Base-by-base conservation (phyloP, 2,888 invertebrate species). In the Eristalis intricaria region DNA sequence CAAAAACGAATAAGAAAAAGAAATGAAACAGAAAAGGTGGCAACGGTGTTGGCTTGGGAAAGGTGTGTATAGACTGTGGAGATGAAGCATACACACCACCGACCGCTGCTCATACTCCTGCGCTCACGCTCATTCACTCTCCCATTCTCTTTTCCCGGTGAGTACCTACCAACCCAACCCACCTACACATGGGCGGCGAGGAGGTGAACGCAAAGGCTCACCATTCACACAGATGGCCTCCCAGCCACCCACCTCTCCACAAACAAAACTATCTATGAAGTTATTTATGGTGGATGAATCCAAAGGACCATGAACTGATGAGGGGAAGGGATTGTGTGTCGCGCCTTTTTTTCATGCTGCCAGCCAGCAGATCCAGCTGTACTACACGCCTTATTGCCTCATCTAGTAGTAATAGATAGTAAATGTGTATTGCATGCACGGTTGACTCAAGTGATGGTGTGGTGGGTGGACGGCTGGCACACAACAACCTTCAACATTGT, bases 351-450 rank as follows among this genome's bases (percentile, higher is more conserved):
- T 50, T 22, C n/a, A 4, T 32, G 23, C 8, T 50, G 2, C 0
- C 19, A 40, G n/a, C 68, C 68, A 50, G 22, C 60, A 22, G 61
- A 61, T 78, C 50, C 70, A 70, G 66, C 19, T 66, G 29, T n/a
- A 50, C 68, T 70, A 22, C 60, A 29, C 65, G 64, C 78, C 82
- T 83, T 78, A 82, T 86, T 86, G 82, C 82, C 70, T 66, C 66
- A 68, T 66, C 58, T 64, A 22, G 50, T 78, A 75, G 66, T 78
- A 86, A 83, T 75, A 66, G 78, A 78, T 75, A 79, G 82, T 83
- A 86, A 86, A 81, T 70, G 76, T 40, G 75, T 80, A 73, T 58
- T 85, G 80, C 86, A 86, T 82, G 86, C 86, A 86, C 70, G 71
- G 74, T 75, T 82, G 50, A 61, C 78, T 64, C n/a, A 26, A 61